Conservation (phyloP, 2,888 invertebrate genomes). For the Patella pellucida region DNA sequence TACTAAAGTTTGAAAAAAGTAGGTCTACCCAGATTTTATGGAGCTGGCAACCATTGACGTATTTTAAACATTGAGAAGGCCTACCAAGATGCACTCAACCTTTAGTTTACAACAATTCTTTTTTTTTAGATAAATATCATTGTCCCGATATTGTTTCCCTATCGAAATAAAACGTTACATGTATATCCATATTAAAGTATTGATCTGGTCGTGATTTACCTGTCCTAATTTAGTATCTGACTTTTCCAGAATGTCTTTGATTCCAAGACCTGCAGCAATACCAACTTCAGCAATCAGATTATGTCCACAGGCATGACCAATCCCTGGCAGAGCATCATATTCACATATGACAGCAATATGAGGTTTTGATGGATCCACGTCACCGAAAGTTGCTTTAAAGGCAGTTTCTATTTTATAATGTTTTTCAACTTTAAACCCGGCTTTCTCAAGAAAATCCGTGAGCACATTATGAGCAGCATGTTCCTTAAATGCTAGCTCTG, state of each 20-base stretch:
- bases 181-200: no score
- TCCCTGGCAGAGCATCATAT: constrained; percentile 67
- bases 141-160: no score
- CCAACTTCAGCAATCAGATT: constrained; percentile 67
- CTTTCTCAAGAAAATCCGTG: constrained; percentile 51
- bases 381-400: constrained; percentile 48
- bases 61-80: no score
- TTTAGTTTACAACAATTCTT: no score
- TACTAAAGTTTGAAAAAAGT: no score
- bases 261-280: constrained; percentile 59
- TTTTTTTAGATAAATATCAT: no score
- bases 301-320: constrained; percentile 70
- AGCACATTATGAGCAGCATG: constrained; percentile 57
- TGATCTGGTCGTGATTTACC: constrained; percentile 24
- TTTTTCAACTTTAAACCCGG: constrained; percentile 59
- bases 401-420: constrained; percentile 53
- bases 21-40: no score
- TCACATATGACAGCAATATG: constrained; percentile 65
- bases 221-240: constrained; percentile 38
- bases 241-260: constrained; percentile 51
- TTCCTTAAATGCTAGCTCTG: constrained; percentile 64
- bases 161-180: no score
- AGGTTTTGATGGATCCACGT: constrained; percentile 32
- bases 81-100: no score
- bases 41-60: no score